Evolutionary conservation across 2,888 invertebrate species (phyloP).

Genomic region (Tridacna crocea): DNA sequence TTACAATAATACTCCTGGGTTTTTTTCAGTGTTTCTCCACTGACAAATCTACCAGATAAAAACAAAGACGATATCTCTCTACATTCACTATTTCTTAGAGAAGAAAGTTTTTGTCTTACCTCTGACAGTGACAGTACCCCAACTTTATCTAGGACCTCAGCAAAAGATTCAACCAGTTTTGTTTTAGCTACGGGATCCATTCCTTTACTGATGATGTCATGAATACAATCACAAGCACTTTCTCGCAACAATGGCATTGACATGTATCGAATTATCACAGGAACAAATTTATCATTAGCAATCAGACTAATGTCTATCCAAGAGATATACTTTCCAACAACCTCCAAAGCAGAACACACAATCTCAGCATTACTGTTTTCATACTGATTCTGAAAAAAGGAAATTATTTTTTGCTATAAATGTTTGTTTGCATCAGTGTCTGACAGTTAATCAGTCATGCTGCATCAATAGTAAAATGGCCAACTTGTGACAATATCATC

Average conservation of each 20-base stretch:
- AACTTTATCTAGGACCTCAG: constrained; percentile 83
- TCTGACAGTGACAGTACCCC: constrained; percentile 83
- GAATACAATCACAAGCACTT: constrained; percentile 86
- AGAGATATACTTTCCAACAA: constrained; percentile 86
- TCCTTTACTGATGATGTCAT: constrained; percentile 86
- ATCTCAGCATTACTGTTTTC: constrained; percentile 83
- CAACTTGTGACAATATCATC: too few relatives aligned
- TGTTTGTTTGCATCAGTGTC: too few relatives aligned
- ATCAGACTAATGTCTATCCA: constrained; percentile 87
- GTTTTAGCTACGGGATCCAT: constrained; percentile 87
- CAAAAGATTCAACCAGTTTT: constrained; percentile 85
- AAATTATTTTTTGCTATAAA: not conserved
- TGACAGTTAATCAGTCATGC: too few relatives aligned
- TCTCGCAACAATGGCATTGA: constrained; percentile 82
- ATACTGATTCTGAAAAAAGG: constrained; percentile 84
- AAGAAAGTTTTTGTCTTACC: constrained; percentile 64
- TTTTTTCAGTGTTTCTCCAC: too few relatives aligned
- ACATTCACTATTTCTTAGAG: too few relatives aligned
- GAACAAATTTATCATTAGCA: constrained; percentile 86
- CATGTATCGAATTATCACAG: constrained; percentile 85
- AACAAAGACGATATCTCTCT: too few relatives aligned
- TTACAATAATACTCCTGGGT: too few relatives aligned
- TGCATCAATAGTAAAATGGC: too few relatives aligned
- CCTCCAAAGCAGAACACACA: constrained; percentile 85
- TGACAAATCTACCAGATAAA: too few relatives aligned